Evolutionary conservation across 2,797 vertebrate species (phyloP).

Genomic region (Astyanax mexicanus): DNA sequence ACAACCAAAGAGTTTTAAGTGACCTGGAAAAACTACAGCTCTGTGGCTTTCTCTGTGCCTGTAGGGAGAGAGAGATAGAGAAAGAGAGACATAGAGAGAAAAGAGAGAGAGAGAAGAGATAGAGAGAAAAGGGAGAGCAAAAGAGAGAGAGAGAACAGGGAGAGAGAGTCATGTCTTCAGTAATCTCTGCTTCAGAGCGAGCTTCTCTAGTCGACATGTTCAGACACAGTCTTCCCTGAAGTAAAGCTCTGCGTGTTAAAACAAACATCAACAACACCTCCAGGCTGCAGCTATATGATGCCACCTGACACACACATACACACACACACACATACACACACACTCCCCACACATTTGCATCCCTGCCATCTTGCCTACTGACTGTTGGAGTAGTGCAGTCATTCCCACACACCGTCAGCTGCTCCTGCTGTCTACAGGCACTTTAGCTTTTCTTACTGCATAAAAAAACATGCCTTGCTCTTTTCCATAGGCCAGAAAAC

Average conservation of each 20-base stretch:
- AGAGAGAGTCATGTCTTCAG: constrained; percentile 40
- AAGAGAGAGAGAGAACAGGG: not conserved
- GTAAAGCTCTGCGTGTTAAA: constrained; percentile 68
- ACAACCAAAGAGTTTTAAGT: not conserved
- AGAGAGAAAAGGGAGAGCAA: not conserved
- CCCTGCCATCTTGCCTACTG: not conserved
- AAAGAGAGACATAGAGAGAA: not conserved
- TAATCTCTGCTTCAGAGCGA: constrained; percentile 31
- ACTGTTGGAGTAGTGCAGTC: not conserved
- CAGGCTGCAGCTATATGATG: constrained; percentile 64
- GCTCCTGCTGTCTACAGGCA: not conserved
- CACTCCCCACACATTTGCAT: not conserved
- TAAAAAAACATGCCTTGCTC: constrained; percentile 4
- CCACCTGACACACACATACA: constrained; percentile 33
- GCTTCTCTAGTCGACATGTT: constrained; percentile 68
- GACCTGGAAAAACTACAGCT: not conserved
- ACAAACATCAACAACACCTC: constrained; percentile 64
- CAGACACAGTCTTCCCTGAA: constrained; percentile 69
- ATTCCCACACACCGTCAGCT: constrained; percentile 20
- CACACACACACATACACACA: constrained; percentile 29
- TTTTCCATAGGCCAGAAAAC: not conserved
- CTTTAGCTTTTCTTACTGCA: constrained; percentile 8
- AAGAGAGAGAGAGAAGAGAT: not conserved
- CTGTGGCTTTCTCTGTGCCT: not conserved
- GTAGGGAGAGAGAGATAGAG: not conserved